Evolutionary conservation across 2,113 vertebrate genomes (phyloP), one percentile per base, ranked within the genome.

Genomic region (Oxyura jamaicensis): DNA sequence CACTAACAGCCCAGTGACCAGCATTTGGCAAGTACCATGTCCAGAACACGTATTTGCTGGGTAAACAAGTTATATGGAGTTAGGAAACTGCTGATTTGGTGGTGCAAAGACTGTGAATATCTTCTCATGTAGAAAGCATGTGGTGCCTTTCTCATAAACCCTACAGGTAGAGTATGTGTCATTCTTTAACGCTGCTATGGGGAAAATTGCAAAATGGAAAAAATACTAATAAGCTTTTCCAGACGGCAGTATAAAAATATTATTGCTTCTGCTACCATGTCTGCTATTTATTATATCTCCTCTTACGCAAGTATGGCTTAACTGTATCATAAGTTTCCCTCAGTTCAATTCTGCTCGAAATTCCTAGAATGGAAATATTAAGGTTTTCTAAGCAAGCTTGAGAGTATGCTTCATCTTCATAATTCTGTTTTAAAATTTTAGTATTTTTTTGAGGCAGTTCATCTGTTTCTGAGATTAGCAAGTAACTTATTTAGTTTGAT

Each of bases 151-250:
- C 92, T 93, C 88, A 94, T 95, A 97, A 97, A 96, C 74, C 79
- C 55, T 91, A 76, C 95, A 96, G 95, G 96, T 94, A 97, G 77
- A 87, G 86, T 91, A 69, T 94, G 71, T 96, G 92, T 96, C 95
- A 94, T 96, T 94, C 72, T 83, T 93, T 91, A 96, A 88, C 0
- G 2, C 46, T 86, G 76, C 94, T 96, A 72, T 72, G 83, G 95
- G 78, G 86, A 96, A 94, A 97, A 95, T 82, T 93, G 92, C 93
- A 89, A 95, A 96, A 95, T 96, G 96, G 96, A 97, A 96, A 97
- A 97, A 96, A 77, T 87, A 91, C 80, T 93, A 96, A 93, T 86
- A 96, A 95, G 92, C 59, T 96, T 96, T 97, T 97, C 96, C 96
- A 96, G 96, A 96, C 22, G 12, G 93, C 90, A 84, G 19, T 93